Conservation (phyloP, 2,888 invertebrate species). For the Cosmorhoe ocellata region DNA sequence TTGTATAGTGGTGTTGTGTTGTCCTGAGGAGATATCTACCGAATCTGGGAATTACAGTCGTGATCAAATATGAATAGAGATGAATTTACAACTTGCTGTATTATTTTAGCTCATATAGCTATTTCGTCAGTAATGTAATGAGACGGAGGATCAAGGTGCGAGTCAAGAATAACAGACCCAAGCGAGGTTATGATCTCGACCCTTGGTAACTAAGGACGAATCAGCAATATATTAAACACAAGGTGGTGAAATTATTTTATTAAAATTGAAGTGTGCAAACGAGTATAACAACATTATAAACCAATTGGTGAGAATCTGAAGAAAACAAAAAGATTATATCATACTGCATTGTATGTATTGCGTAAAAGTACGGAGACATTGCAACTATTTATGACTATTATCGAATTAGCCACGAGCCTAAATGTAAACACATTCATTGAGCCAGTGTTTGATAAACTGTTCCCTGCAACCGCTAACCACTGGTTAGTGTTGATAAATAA, state of each 20-base stretch:
- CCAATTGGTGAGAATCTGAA: not conserved
- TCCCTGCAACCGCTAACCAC: slow-evolving; percentile 13
- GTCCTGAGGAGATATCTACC: too few relatives aligned
- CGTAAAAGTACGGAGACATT: too few relatives aligned
- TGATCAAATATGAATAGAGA: too few relatives aligned
- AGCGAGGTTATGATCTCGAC: slow-evolving; percentile 18
- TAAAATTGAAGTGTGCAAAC: not conserved
- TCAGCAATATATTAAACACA: slow-evolving; percentile 6
- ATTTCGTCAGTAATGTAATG: slow-evolving; percentile 6
- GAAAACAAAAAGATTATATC: not conserved
- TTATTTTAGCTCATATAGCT: not conserved
- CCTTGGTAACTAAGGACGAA: slow-evolving; percentile 7
- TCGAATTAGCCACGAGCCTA: slow-evolving; percentile 33
- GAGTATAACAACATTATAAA: too few relatives aligned
- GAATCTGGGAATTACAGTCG: too few relatives aligned
- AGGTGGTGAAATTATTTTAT: not conserved
- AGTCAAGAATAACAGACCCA: slow-evolving; percentile 25
- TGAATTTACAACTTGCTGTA: too few relatives aligned
- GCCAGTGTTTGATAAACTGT: slow-evolving; percentile 33
- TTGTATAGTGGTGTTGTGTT: too few relatives aligned
- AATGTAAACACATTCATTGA: slow-evolving; percentile 37
- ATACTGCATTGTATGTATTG: too few relatives aligned
- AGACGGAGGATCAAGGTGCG: slow-evolving; percentile 21
- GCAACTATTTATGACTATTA: slow-evolving; percentile 3
- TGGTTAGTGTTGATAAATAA: slow-evolving; percentile 34